Percentiles rank a stretch among this genome's conserved stretches.
Conservation (phyloP, 1,140 invertebrate genomes). For the Conopomorpha cramerella region DNA sequence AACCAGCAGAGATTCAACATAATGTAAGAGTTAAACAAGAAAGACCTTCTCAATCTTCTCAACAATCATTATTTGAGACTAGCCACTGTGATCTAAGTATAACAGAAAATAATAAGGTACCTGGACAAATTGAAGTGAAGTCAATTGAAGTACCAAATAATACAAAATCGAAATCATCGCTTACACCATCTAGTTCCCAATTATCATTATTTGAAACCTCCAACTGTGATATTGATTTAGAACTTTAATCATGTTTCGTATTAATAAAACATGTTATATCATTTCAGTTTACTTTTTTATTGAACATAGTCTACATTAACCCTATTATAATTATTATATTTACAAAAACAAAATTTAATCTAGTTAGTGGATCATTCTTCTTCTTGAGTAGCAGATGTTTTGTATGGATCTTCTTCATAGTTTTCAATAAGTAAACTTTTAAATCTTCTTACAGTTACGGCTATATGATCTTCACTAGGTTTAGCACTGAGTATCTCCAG, state of each 20-base stretch:
- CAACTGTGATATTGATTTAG: slow-evolving; percentile 53
- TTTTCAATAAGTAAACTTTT: slow-evolving; percentile 67
- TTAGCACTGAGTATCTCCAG: slow-evolving; percentile 60
- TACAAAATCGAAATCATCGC: slow-evolving; percentile 11
- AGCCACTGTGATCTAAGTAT: too few relatives aligned
- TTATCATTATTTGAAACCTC: slow-evolving; percentile 55
- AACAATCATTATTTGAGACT: too few relatives aligned
- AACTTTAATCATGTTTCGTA: slow-evolving; percentile 21
- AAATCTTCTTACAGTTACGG: slow-evolving; percentile 61
- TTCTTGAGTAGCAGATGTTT: slow-evolving; percentile 15
- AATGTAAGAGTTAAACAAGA: slow-evolving; percentile 6
- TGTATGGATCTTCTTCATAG: slow-evolving; percentile 54
- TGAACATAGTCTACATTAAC: background rate
- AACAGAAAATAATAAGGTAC: too few relatives aligned
- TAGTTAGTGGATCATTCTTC: slow-evolving; percentile 5
- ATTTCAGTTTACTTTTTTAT: background rate
- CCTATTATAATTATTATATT: slow-evolving; percentile 5
- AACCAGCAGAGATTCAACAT: slow-evolving; percentile 6
- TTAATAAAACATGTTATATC: slow-evolving; percentile 1
- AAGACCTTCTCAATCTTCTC: too few relatives aligned
- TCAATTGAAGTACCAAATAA: too few relatives aligned
- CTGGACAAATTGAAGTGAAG: too few relatives aligned
- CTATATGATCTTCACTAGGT: slow-evolving; percentile 44
- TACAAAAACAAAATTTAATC: slow-evolving; percentile 2
- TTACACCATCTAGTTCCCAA: slow-evolving; percentile 24